phyloP scores from a whole-genome alignment of 2,797 vertebrate genomes.

The Oreochromis grahami region DNA sequence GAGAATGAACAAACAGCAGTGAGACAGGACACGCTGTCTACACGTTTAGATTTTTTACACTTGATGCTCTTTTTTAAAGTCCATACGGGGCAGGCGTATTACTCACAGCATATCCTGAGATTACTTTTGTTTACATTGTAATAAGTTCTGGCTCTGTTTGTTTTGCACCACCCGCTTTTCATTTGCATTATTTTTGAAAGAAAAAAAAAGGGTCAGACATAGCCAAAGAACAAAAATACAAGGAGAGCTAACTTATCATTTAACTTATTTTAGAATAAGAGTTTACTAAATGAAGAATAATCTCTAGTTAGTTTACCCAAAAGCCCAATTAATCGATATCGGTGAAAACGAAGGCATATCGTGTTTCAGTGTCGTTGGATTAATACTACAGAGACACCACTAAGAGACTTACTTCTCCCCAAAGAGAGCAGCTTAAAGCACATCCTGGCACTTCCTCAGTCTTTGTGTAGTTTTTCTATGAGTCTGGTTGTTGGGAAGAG shows the following conservation, averaged over 20 bases:
- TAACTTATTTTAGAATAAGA: constrained; percentile 31
- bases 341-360: constrained; percentile 52
- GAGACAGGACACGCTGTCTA: not conserved
- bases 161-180: constrained; percentile 52
- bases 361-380: constrained; percentile 54
- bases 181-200: constrained; percentile 44
- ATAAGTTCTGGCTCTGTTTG: not conserved
- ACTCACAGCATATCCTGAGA: not conserved
- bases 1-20: not conserved
- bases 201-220: constrained; percentile 62
- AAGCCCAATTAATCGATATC: constrained; percentile 42
- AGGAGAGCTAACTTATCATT: constrained; percentile 30
- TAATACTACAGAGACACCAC: constrained; percentile 37
- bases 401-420: constrained; percentile 50
- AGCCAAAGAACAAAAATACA: constrained; percentile 75
- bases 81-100: constrained; percentile 47
- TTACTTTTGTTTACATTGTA: not conserved
- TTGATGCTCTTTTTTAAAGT: constrained; percentile 50
- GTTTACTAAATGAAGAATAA: constrained; percentile 36
- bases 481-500: not conserved
- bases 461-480: constrained; percentile 14
- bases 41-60: constrained; percentile 46
- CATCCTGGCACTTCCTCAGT: constrained; percentile 39
- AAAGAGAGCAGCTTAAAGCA: constrained; percentile 51
- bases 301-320: constrained; percentile 28